These are phyloP conservation scores for Tapirus indicus DNA, from an alignment of 2,797 vertebrate species.

Conservation along the genomic window DNA sequence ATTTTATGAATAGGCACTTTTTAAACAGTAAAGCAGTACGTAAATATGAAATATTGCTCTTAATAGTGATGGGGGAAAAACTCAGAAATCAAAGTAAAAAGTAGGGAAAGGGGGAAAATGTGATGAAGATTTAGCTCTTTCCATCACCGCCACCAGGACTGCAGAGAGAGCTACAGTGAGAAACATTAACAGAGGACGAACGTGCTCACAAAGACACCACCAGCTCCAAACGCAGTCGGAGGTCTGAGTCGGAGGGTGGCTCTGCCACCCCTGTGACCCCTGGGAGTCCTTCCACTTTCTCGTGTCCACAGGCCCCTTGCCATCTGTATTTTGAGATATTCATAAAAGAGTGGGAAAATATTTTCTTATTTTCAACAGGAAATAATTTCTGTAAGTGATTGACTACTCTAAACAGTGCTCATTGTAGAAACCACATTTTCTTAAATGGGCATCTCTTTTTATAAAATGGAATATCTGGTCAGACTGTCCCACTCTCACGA, in stretches of 20 bases:
- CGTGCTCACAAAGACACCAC: neutral
- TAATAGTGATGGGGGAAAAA: neutral
- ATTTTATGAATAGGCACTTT: neutral
- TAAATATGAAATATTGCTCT: neutral
- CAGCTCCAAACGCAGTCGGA: neutral
- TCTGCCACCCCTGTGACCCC: conserved; percentile 66
- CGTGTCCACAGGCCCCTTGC: conserved; percentile 58
- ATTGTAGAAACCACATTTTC: conserved; percentile 66
- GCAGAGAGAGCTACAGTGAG: rapidly evolving
- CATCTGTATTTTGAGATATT: conserved; percentile 80
- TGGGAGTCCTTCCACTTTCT: conserved; percentile 61
- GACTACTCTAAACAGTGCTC: conserved; percentile 69
- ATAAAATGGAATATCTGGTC: conserved; percentile 54
- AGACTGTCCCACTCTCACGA: conserved; percentile 60
- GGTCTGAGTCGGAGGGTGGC: conserved; percentile 42
- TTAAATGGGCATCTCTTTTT: conserved; percentile 41
- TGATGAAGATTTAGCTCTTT: neutral
- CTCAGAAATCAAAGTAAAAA: neutral
- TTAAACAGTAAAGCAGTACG: neutral
- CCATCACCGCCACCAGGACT: rapidly evolving
- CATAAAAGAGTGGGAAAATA: conserved; percentile 78
- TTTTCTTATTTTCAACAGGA: conserved; percentile 77
- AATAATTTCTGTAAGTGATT: conserved; percentile 70
- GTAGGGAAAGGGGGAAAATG: neutral
- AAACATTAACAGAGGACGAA: neutral